A percentile compares a stretch with the other conserved stretches of the same genome.
These are phyloP conservation scores for Platyrinchus mystaceus DNA, from an alignment of 2,797 vertebrate species.

Conservation along the genomic window DNA sequence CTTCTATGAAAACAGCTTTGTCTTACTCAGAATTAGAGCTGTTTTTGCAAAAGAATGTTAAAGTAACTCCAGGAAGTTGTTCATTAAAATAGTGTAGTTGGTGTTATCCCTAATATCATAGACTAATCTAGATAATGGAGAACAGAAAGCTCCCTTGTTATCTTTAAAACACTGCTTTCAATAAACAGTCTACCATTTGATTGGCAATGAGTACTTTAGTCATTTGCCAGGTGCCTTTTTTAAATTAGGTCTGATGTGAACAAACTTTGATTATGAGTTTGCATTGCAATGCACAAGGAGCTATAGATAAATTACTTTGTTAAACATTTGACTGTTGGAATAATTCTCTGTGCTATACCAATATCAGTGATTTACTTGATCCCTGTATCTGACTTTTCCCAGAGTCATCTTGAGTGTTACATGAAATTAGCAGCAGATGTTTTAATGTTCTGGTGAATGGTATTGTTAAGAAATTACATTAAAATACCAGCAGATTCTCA, in stretches of 20 bases:
- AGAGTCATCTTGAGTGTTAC: not conserved
- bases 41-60: not conserved
- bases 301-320: not conserved
- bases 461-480: not conserved
- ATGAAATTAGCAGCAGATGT: not conserved
- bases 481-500: not conserved
- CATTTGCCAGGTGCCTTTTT: not conserved
- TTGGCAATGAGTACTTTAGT: not conserved
- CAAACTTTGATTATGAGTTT: not conserved
- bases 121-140: not conserved
- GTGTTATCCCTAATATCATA: not conserved
- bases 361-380: not conserved
- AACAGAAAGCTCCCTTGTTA: not conserved
- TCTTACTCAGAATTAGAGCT: conserved; percentile 21
- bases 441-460: not conserved
- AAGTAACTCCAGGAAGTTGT: not conserved
- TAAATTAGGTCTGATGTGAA: not conserved
- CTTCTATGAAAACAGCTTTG: not conserved
- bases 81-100: not conserved
- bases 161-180: not conserved
- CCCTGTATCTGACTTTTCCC: not conserved
- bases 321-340: not conserved
- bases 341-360: not conserved
- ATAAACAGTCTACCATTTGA: not conserved
- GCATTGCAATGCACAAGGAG: not conserved